phyloP scores from a whole-genome alignment of 2,113 vertebrate genomes.

The Tonatia bakeri region DNA sequence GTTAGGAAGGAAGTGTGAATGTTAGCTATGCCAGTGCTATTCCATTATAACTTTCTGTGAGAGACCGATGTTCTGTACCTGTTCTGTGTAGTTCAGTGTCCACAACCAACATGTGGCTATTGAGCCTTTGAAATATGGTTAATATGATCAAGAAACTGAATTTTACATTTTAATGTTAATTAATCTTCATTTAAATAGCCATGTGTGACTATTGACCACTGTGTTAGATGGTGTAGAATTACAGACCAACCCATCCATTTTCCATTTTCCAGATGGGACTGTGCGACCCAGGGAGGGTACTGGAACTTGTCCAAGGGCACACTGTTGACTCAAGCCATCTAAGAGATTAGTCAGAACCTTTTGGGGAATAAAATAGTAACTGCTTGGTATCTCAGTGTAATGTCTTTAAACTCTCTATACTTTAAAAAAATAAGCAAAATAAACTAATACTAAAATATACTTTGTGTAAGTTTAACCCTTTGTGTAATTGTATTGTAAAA shows the following conservation, averaged over 20 bases:
- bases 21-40: background rate
- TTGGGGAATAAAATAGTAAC: background rate
- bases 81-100: background rate
- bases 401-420: background rate
- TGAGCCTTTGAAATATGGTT: background rate
- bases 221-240: background rate
- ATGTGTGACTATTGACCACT: background rate
- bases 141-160: background rate
- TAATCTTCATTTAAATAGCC: background rate
- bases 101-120: rapidly evolving
- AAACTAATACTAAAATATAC: background rate
- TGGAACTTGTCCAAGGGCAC: background rate
- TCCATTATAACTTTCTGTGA: background rate
- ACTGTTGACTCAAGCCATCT: background rate
- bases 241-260: background rate
- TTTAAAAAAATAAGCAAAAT: background rate
- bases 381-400: background rate
- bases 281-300: background rate
- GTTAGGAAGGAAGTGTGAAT: background rate
- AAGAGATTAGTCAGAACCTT: background rate
- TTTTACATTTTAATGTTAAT: background rate
- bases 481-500: background rate
- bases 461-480: background rate
- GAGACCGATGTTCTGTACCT: rapidly evolving
- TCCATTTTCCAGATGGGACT: background rate